Base-by-base conservation (phyloP, 2,113 vertebrate species). In the Phrynosoma platyrhinos region DNA sequence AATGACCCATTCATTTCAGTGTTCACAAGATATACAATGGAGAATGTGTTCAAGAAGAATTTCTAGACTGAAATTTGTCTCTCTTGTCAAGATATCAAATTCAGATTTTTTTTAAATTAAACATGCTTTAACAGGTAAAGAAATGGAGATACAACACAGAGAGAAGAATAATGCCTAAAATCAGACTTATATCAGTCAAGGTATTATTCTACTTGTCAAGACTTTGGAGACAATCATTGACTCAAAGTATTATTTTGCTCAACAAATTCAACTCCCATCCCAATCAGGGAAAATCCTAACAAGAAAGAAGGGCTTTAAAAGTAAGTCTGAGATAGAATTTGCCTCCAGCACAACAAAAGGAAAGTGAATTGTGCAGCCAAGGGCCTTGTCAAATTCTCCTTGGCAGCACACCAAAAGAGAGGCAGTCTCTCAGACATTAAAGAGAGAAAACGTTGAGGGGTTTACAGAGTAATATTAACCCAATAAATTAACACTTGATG, bases 311-410 rank as follows among this genome's bases (percentile, higher is more conserved):
- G 40, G 84, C 55, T 85, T 78, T 85, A 78, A 85, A 85, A 78
- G 74, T 14, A 78, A 77, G 47, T 78, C 74, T 85, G 58, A 78
- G 58, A 77, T 77, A 85, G 72, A 64, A 55, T 85, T 78, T 85
- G 84, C 84, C 84, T 85, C 84, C 14, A 58, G 84, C 84, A 78
- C 74, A 85, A 77, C 84, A 85, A 85, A 78, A 85, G 16, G 25
- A 66, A 66, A 66, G 84, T 78, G 27, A 85, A 85, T 66, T 77
- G 74, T 78, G 58, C 36, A 85, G 74, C 47, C 55, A 85, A 78
- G 84, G 58, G 40, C 36, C 16, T 36, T 85, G 58, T 77, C 84
- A 85, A 47, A 76, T 66, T 78, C 84, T 77, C 36, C 74, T 85
- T 77, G 74, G 84, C 74, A 85, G 58, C 27, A 77, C 20, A 85